phyloP scores from a whole-genome alignment of 1,140 invertebrate genomes.

The Lucilia sericata region DNA sequence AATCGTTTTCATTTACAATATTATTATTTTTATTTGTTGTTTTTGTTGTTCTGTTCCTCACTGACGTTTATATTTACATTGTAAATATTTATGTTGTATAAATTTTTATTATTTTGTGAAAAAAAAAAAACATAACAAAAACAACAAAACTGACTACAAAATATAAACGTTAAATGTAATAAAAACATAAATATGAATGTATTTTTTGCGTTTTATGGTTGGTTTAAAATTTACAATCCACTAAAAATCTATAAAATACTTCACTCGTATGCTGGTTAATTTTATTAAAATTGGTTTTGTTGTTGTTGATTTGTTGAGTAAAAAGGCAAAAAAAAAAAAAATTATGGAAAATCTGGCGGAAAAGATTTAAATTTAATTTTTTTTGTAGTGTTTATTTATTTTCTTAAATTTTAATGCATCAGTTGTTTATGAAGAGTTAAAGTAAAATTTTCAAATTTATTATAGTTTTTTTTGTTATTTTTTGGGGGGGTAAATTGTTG shows the following conservation, averaged over 20 bases:
- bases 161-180: constrained; percentile 21
- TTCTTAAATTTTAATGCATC: no score
- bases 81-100: constrained; percentile 29
- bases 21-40: not conserved
- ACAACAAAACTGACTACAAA: constrained; percentile 19
- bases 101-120: constrained; percentile 18
- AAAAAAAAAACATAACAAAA: not conserved
- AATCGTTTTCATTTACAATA: not conserved
- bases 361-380: constrained; percentile 1
- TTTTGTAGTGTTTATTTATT: not conserved
- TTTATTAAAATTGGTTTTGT: not conserved
- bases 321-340: not conserved
- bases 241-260: constrained; percentile 16
- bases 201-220: constrained; percentile 3
- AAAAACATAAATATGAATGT: constrained; percentile 27
- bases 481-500: no score
- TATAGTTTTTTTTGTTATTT: no score
- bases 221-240: constrained; percentile 23
- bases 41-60: not conserved
- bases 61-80: constrained; percentile 8
- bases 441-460: no score
- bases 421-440: no score
- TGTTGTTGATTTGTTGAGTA: not conserved
- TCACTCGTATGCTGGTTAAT: constrained; percentile 21
- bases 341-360: not conserved